Evolutionary conservation across 1,140 invertebrate genomes (phyloP), one percentile per base, ranked within the genome.

Genomic region (Teleopsis dalmanni): DNA sequence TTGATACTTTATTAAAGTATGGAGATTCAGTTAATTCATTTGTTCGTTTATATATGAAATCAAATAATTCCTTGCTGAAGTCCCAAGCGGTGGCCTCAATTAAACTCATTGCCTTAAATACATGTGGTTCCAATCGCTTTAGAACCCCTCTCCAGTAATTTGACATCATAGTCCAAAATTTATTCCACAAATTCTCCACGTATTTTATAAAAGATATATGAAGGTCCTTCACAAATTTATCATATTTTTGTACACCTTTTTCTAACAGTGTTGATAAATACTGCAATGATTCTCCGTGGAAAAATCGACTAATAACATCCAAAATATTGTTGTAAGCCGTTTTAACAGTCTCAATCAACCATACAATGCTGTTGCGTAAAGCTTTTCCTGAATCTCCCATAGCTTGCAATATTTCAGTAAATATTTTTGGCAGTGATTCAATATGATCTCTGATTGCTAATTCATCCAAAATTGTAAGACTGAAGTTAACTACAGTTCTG

Each of bases 361-460:
- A 88, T 0, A 81, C 71, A 2, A 89, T 73, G 43, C 83, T 85
- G 48, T 86, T 78, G 18, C 84, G 77, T 3, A 89, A 78, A 1
- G 84, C 85, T 56, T 85, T 75, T 7, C 85, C 85, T 0, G 86
- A 88, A 29, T 87, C 85, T 1, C 87, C 86, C 83, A 89, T 85
- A 54, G 86, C 80, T 35, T 85, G 82, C 83, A 83, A 87, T 53
- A 90, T 79, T 62, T 90, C 87, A 21, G 83, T 84, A 0, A 89
- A 71, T 29, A 88, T 87, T 29, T 82, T 84, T 0, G 87, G 87
- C 33, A 90, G 57, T 3, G 82, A 82, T 53, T 86, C 78, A 51
- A 88, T 80, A 61, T 87, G 84, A 57, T 82, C 81, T 35, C 81
- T 75, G n/a, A 90, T 76, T 1, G 87, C 81, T 48, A 89, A 73